Evolutionary conservation across 1,140 invertebrate genomes (phyloP), one percentile per base, ranked within the genome.

Genomic region (Plutomurus gul): DNA sequence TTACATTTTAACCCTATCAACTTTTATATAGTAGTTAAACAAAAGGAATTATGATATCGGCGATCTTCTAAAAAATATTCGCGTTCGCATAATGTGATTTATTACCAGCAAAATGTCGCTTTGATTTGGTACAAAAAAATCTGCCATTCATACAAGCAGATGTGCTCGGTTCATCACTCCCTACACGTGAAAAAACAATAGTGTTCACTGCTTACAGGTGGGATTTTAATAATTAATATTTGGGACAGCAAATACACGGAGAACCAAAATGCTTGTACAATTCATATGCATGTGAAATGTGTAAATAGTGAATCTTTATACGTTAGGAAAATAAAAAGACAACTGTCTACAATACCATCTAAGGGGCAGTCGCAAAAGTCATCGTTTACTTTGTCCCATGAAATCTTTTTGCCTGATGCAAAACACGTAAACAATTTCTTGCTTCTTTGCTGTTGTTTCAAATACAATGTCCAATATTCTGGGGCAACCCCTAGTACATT

Each of bases 141-240:
- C 77, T 30, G 13, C 84, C 83, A 75, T 83, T 84, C 43, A 82
- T 72, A 78, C 85, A 85, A 36, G 84, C 85, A 13, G 81, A 46
- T 11, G 84, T 85, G 39, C 77, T 80, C 4, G 85, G 85, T 79
- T 85, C 84, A 79, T 85, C 84, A 27, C 49, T n/a, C n/a, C n/a
- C n/a, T n/a, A n/a, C n/a, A n/a, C n/a, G n/a, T n/a, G n/a, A n/a
- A n/a, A n/a, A n/a, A n/a, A n/a, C n/a, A n/a, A n/a, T n/a, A n/a
- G n/a, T n/a, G n/a, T n/a, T n/a, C n/a, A n/a, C n/a, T n/a, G n/a
- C n/a, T n/a, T n/a, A n/a, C n/a, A n/a, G n/a, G n/a, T n/a, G n/a
- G n/a, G n/a, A n/a, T n/a, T n/a, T n/a, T n/a, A n/a, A n/a, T n/a
- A n/a, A n/a, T n/a, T n/a, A n/a, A n/a, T n/a, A n/a, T n/a, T n/a